A percentile compares a stretch with the other conserved stretches of the same genome.
Conservation (phyloP, 2,113 vertebrate species). For the Cheilinus undulatus region DNA sequence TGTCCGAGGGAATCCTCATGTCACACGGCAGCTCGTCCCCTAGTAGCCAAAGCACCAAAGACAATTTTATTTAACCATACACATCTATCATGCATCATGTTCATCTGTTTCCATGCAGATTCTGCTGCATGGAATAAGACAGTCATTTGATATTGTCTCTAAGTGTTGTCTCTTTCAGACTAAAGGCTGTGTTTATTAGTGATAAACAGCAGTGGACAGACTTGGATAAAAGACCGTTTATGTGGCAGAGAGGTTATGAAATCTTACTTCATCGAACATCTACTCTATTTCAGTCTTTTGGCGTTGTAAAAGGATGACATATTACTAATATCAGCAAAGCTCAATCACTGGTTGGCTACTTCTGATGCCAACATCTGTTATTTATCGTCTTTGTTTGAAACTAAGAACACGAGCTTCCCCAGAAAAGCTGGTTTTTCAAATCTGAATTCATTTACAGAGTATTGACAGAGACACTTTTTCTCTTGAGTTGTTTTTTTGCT, state of each 20-base stretch:
- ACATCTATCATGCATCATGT: constrained; percentile 12
- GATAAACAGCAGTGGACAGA: constrained; percentile 28
- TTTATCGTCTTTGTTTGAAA: constrained; percentile 26
- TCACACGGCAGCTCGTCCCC: constrained; percentile 97
- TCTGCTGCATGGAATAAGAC: background rate
- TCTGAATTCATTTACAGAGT: no score
- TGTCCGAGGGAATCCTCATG: constrained; percentile 96
- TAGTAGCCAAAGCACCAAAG: constrained; percentile 73
- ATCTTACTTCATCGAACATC: constrained; percentile 29
- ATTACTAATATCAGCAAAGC: background rate
- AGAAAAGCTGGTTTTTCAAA: no score
- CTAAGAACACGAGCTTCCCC: no score
- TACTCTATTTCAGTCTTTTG: constrained; percentile 13
- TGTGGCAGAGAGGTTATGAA: constrained; percentile 10
- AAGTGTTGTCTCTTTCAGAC: background rate
- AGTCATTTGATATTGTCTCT: background rate
- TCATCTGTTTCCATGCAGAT: constrained; percentile 21
- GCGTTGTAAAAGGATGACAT: background rate
- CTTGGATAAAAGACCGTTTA: constrained; percentile 22
- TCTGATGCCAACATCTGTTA: constrained; percentile 3
- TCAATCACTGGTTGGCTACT: background rate
- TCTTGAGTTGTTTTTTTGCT: no score
- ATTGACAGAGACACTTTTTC: no score
- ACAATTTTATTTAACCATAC: constrained; percentile 10
- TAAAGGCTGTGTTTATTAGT: constrained; percentile 3